Evolutionary conservation across 2,888 invertebrate species (phyloP).

Genomic region (Apodemia hepburni): DNA sequence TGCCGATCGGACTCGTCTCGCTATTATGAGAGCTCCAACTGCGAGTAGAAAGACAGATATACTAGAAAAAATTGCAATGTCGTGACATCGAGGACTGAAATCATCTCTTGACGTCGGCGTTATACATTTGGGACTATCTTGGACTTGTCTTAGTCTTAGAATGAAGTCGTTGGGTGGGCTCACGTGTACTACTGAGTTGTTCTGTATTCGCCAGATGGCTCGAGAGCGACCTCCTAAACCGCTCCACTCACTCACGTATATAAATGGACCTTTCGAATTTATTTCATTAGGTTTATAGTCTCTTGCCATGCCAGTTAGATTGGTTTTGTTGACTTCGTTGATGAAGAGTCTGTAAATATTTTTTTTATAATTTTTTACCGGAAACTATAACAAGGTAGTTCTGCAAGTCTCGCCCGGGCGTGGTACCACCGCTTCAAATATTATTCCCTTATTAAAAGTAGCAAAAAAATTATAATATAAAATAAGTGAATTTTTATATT

Average conservation of each 20-base stretch:
- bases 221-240: constrained; percentile 8
- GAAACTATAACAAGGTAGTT: too few species aligned
- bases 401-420: too few species aligned
- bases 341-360: constrained; percentile 24
- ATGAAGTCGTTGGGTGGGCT: neutral
- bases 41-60: constrained; percentile 71
- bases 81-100: constrained; percentile 82
- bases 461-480: too few species aligned
- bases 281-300: constrained; percentile 17
- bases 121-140: constrained; percentile 23
- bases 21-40: constrained; percentile 84
- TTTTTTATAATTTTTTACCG: too few species aligned
- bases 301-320: constrained; percentile 19
- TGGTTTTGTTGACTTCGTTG: constrained; percentile 18
- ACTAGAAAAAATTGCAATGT: constrained; percentile 75
- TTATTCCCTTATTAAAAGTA: too few species aligned
- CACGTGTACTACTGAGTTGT: constrained; percentile 12
- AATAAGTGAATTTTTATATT: too few species aligned
- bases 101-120: constrained; percentile 45
- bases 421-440: too few species aligned
- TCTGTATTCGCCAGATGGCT: constrained; percentile 20
- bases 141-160: neutral
- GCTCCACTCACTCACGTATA: constrained; percentile 35
- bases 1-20: constrained; percentile 61
- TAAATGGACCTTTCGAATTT: constrained; percentile 19